Percentiles rank a stretch among this genome's conserved stretches.
phyloP scores from a whole-genome alignment of 1,140 invertebrate genomes.

The Tribolium castaneum region DNA sequence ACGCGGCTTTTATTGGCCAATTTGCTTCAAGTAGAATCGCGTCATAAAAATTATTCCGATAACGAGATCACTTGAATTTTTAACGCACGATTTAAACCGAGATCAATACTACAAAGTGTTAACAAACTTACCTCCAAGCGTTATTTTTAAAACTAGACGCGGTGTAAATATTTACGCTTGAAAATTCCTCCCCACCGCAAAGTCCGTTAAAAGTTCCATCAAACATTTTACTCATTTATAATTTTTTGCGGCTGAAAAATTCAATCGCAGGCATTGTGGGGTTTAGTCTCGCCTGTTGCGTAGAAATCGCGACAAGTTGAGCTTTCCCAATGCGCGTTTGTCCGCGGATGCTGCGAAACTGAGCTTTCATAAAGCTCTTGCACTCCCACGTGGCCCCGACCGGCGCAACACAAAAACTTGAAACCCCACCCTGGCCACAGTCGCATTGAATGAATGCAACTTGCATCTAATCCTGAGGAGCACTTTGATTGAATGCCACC shows the following conservation, averaged over 20 bases:
- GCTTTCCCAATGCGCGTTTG: background rate
- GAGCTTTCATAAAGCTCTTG: slow-evolving; percentile 39
- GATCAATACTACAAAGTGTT: background rate
- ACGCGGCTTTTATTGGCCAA: slow-evolving; percentile 9
- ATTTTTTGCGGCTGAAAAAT: too few relatives aligned
- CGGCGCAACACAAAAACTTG: slow-evolving; percentile 38
- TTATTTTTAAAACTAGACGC: slow-evolving; percentile 8
- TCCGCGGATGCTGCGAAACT: slow-evolving; percentile 35
- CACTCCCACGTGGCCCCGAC: slow-evolving; percentile 35
- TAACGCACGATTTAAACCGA: background rate
- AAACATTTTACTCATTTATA: background rate
- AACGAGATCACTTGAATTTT: background rate
- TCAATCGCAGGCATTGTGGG: too few relatives aligned
- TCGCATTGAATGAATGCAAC: slow-evolving; percentile 26
- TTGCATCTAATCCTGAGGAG: slow-evolving; percentile 22
- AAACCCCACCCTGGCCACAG: slow-evolving; percentile 31
- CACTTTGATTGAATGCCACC: slow-evolving; percentile 18
- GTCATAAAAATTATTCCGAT: slow-evolving; percentile 18
- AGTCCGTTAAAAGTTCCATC: background rate
- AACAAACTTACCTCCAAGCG: slow-evolving; percentile 1
- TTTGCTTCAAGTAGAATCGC: slow-evolving; percentile 6
- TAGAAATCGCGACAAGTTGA: background rate
- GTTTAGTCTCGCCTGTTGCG: slow-evolving; percentile 16
- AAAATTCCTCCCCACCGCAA: background rate
- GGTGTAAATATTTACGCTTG: background rate